phyloP scores from a whole-genome alignment of 2,113 vertebrate species.

The Cyanoramphus novaezelandiae region DNA sequence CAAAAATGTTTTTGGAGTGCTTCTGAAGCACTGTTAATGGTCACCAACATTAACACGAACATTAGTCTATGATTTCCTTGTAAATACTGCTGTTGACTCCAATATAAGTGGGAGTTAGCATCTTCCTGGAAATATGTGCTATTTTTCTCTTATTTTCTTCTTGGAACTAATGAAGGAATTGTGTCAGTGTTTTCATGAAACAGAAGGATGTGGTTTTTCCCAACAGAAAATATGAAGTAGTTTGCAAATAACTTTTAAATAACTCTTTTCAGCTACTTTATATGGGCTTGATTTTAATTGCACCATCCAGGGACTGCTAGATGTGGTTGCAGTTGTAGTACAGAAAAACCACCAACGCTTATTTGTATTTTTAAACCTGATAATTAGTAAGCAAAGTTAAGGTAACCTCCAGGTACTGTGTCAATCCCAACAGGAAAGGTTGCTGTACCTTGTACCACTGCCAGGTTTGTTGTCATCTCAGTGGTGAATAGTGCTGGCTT shows the following conservation, averaged over 20 bases:
- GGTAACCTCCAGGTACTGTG: too few species aligned
- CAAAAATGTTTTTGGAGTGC: not conserved
- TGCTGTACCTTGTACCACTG: not conserved
- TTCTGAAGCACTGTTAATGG: not conserved
- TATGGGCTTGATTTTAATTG: not conserved
- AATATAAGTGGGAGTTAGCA: not conserved
- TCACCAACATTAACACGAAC: not conserved
- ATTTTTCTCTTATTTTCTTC: not conserved
- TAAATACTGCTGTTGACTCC: not conserved
- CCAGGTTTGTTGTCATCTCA: not conserved
- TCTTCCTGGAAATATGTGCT: not conserved
- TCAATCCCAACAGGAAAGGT: accelerated
- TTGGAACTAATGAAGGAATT: not conserved
- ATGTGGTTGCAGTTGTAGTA: not conserved
- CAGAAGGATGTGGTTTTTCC: not conserved
- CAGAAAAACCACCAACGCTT: not conserved
- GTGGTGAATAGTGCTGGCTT: not conserved
- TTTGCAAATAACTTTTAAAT: not conserved
- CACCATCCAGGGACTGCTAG: not conserved
- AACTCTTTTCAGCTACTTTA: not conserved
- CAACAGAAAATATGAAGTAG: not conserved
- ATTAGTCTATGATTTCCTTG: not conserved
- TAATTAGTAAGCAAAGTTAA: not conserved
- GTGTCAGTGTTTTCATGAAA: not conserved
- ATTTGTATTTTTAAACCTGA: not conserved